Evolutionary conservation across 2,113 vertebrate genomes (phyloP).

Genomic region (Ictalurus punctatus): DNA sequence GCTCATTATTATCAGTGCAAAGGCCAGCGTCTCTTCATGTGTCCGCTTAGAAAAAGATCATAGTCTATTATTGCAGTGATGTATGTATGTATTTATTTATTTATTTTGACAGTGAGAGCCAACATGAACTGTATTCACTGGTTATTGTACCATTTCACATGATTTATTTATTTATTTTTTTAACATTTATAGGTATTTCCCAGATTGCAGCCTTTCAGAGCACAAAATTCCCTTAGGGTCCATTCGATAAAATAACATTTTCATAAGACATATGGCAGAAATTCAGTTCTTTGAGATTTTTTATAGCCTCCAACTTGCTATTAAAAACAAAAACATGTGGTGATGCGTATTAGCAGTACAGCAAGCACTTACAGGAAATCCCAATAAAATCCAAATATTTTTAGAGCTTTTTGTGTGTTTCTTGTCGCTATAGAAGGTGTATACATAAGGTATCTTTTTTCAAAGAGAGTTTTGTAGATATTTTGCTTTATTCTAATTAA

Average conservation of each 20-base stretch:
- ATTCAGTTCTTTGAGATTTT: neutral
- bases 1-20: slow-evolving; percentile 10
- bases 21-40: neutral
- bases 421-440: neutral
- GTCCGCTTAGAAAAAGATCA: neutral
- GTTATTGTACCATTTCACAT: neutral
- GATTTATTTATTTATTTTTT: neutral
- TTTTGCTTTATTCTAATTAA: neutral
- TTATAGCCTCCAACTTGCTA: neutral
- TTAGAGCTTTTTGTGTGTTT: neutral
- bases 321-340: neutral
- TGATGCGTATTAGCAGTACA: neutral
- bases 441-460: no score
- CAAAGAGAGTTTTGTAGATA: neutral
- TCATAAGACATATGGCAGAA: neutral
- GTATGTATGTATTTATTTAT: neutral
- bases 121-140: neutral
- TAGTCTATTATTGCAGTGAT: neutral
- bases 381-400: neutral
- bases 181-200: neutral
- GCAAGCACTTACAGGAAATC: neutral
- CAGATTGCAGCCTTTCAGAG: neutral
- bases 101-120: neutral
- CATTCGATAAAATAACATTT: neutral
- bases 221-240: neutral